Evolutionary conservation across 2,797 vertebrate genomes (phyloP).

Genomic region (Anguilla megastoma): DNA sequence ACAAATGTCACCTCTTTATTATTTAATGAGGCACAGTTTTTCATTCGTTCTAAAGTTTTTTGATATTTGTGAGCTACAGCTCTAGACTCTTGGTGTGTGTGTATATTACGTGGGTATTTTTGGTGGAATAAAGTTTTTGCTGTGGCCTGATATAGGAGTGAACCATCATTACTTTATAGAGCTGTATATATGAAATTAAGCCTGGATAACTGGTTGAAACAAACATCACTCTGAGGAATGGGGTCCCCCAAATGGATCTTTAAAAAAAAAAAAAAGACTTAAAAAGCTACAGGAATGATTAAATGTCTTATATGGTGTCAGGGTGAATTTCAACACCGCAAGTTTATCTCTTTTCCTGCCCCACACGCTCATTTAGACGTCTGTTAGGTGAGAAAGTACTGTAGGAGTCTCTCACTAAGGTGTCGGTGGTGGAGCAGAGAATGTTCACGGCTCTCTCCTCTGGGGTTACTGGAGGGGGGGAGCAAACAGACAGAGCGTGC

Average conservation of each 20-base stretch:
- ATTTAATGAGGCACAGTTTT: not conserved
- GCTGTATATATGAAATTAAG: not conserved
- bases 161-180: not conserved
- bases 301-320: not conserved
- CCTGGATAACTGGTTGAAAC: too few species aligned
- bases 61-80: not conserved
- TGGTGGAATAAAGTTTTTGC: not conserved
- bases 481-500: not conserved
- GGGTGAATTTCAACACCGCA: not conserved
- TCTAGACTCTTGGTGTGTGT: not conserved
- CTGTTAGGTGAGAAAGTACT: not conserved
- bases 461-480: not conserved
- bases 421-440: not conserved
- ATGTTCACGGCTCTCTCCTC: constrained; percentile 6
- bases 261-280: not conserved
- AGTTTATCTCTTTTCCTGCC: not conserved
- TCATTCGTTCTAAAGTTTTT: not conserved
- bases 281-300: not conserved
- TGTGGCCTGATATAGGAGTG: not conserved
- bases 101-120: too few species aligned
- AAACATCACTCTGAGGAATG: too few species aligned
- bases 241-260: not conserved
- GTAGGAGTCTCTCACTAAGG: not conserved
- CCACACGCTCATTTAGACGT: not conserved
- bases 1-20: not conserved